Evolutionary conservation across 2,888 invertebrate genomes (phyloP).

Genomic region (Philaethria dido): DNA sequence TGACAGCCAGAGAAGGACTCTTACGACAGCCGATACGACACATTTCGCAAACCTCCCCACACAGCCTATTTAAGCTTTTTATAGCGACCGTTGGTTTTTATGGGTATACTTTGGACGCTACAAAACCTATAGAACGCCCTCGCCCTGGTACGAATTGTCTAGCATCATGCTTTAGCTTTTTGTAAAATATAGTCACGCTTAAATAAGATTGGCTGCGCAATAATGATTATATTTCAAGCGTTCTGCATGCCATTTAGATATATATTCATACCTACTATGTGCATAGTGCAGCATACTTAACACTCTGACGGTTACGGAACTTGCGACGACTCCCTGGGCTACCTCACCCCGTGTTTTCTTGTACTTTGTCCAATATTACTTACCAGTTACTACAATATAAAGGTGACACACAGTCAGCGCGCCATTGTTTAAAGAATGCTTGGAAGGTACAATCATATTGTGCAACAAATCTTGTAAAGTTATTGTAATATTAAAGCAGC

Average conservation of each 20-base stretch:
- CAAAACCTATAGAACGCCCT: constrained; percentile 80
- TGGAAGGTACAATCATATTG: constrained; percentile 83
- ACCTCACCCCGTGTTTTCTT: constrained; percentile 54
- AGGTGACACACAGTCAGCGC: constrained; percentile 79
- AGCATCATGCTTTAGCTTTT: constrained; percentile 84
- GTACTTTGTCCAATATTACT: constrained; percentile 53
- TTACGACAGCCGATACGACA: constrained; percentile 75
- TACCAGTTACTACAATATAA: constrained; percentile 73
- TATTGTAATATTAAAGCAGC: constrained; percentile 84
- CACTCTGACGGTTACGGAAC: constrained; percentile 79
- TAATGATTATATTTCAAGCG: constrained; percentile 84
- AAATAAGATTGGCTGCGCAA: constrained; percentile 84
- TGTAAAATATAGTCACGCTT: constrained; percentile 84
- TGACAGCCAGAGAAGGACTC: constrained; percentile 67
- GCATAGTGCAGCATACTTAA: constrained; percentile 81
- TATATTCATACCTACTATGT: constrained; percentile 82
- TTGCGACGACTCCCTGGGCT: constrained; percentile 66
- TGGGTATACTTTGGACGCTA: constrained; percentile 83
- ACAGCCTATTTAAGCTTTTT: constrained; percentile 80
- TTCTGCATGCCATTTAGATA: constrained; percentile 84
- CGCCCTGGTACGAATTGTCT: constrained; percentile 83
- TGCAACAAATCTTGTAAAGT: constrained; percentile 84
- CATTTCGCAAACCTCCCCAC: constrained; percentile 75
- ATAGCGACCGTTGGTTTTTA: constrained; percentile 81
- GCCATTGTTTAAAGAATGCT: constrained; percentile 76